Base-by-base conservation (phyloP, 2,797 vertebrate species). In the Paramormyrops hopkinsi region DNA sequence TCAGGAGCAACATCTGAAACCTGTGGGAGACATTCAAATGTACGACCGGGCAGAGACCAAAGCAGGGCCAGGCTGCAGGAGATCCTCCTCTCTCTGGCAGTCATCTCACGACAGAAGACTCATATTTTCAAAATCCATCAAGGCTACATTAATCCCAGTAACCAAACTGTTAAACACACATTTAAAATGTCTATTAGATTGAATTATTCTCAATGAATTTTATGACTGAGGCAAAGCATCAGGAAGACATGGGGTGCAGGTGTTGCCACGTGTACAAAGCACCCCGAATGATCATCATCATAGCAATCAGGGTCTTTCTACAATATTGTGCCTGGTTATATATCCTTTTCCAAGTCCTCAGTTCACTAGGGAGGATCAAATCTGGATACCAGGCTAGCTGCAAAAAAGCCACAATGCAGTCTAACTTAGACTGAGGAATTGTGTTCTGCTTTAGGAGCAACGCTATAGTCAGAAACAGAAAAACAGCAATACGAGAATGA, bases 21-120 rank as follows among this genome's bases (percentile, higher is more conserved):
- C 84, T 4, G 33, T 12, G 48, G 62, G 33, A 44, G 33, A 76
- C 19, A 86, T 89, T 89, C 50, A 76, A 73, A 89, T 86, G 59
- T 46, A n/a, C 12, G 25, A 29, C 53, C 7, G 5, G 4, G 33
- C 6, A n/a, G 82, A 65, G 53, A 46, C 6, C 44, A 51, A 89
- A 86, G 53, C 44, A 53, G 3, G 33, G 11, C 79, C 41, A 4
- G 33, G 33, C 53, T 79, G 37, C 37, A 54, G 59, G 46, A 44
- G 46, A 76, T 73, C 56, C n/a, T n/a, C n/a, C 85, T 56, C 65
- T 54, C 33, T 3, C 22, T 73, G 62, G 11, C 19, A 2, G 46
- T 89, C 29, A 86, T 73, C 83, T 5, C 44, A 83, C 79, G 2
- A 44, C 14, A 6, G 37, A 76, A 44, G 73, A 5, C 17, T 76